phyloP scores from a whole-genome alignment of 2,888 invertebrate species.

The Troglohyphantes excavatus region DNA sequence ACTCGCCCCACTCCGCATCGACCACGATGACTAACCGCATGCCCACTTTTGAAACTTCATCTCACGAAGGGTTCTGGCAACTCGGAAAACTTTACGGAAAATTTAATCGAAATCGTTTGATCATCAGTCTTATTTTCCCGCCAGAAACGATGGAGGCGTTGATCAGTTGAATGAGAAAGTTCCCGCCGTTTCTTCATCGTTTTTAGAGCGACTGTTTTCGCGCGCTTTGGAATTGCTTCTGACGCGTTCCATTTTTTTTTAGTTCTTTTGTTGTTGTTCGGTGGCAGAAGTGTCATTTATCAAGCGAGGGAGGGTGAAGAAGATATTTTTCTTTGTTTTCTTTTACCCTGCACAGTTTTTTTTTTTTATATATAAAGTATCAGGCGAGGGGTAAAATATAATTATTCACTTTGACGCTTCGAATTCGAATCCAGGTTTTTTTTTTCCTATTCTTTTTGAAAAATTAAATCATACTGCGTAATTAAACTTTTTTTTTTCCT shows the following conservation, averaged over 20 bases:
- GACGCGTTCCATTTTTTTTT: constrained; percentile 15
- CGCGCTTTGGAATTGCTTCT: constrained; percentile 42
- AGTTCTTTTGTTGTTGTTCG: neutral
- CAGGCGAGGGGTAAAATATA: constrained; percentile 32
- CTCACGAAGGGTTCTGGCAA: constrained; percentile 23
- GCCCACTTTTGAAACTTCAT: constrained; percentile 47
- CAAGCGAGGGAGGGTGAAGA: constrained; percentile 32
- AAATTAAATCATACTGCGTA: constrained; percentile 14
- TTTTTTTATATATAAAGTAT: constrained; percentile 20
- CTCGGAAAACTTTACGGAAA: constrained; percentile 53
- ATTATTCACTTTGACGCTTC: constrained; percentile 51
- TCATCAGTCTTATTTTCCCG: constrained; percentile 60
- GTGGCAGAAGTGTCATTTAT: constrained; percentile 38
- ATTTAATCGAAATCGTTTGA: constrained; percentile 65
- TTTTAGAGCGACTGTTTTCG: constrained; percentile 23
- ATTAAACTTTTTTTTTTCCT: constrained; percentile 28
- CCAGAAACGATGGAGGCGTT: constrained; percentile 34
- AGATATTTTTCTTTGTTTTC: constrained; percentile 48
- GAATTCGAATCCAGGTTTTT: neutral
- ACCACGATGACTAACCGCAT: constrained; percentile 41
- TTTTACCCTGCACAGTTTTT: neutral
- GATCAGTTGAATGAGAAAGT: constrained; percentile 42
- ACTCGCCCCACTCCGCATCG: constrained; percentile 45
- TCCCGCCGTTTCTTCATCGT: constrained; percentile 29
- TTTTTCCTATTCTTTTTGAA: neutral